Base-by-base conservation (phyloP, 2,113 vertebrate genomes). In the Dipodomys stephensi region DNA sequence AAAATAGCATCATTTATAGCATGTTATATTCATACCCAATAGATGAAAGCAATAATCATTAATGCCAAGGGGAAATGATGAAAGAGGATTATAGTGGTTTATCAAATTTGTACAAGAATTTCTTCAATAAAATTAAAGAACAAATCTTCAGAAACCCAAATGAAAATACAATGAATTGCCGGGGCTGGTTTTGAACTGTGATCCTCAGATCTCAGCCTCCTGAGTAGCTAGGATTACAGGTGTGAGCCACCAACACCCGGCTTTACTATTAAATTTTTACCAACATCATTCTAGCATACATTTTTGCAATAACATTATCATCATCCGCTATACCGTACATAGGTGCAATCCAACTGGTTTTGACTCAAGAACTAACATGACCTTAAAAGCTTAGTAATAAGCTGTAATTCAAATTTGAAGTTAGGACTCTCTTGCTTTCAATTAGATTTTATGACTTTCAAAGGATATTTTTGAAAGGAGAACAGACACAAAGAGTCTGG, bases 101-200 rank as follows among this genome's bases (percentile, higher is more conserved):
- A 27, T 77, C 35, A 57, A 83, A 6, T 95, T 95, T 91, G 4
- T 83, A 30, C 20, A 91, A 83, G 2, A n/a, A 91, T 95, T 96
- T 97, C 3, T 69, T 92, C 78, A 96, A 76, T 1, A 93, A 76
- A 91, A 62, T 22, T 64, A 57, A 94, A 77, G 87, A 95, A 20
- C n/a, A 93, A 27, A 92, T 92, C 69, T 93, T 0, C 46, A 76
- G 10, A 83, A 46, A 84, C 93, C 0, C 7, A 60, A 88, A 93
- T 13, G 73, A 90, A 92, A 92, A 81, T 53, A 49, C 4, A 88
- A 60, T 30, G 16, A 49, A 86, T 81, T 49, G 49, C 10, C 49
- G 1, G 8, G 49, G 49, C 49, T 49, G 12, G 49, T 12, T 12
- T 49, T 9, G 49, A 49, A 49, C 49, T 49, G 49, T 49, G 49